Evolutionary conservation across 1,140 invertebrate species (phyloP).

Genomic region (Cheumatopsyche charites): DNA sequence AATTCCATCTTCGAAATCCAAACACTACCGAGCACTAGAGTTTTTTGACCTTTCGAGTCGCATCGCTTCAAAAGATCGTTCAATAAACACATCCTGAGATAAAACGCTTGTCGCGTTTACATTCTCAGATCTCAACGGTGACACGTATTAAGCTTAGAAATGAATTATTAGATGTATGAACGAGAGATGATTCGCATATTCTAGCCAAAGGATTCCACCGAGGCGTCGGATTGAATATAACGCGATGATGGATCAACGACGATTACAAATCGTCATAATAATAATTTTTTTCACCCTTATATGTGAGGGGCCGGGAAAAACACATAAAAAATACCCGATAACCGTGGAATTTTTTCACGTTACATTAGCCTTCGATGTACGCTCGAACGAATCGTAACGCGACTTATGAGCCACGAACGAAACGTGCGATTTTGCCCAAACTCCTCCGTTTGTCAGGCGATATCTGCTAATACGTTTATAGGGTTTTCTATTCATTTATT

Average conservation of each 20-base stretch:
- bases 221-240: slow-evolving; percentile 22
- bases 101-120: too few species aligned
- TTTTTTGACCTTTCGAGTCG: too few species aligned
- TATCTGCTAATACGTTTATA: not conserved
- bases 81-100: too few species aligned
- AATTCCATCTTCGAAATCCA: too few species aligned
- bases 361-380: slow-evolving; percentile 31
- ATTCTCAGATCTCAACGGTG: too few species aligned
- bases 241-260: slow-evolving; percentile 35
- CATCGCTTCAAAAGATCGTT: too few species aligned
- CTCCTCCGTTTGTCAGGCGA: too few species aligned
- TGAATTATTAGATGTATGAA: not conserved
- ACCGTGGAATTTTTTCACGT: slow-evolving; percentile 36
- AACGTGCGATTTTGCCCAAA: too few species aligned
- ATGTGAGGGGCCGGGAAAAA: slow-evolving; percentile 19
- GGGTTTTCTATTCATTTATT: not conserved
- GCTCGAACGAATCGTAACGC: slow-evolving; percentile 19
- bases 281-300: slow-evolving; percentile 10
- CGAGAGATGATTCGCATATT: not conserved
- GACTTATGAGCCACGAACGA: not conserved
- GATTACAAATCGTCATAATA: slow-evolving; percentile 37
- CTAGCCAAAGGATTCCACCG: not conserved
- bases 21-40: too few species aligned
- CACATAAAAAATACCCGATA: slow-evolving; percentile 26
- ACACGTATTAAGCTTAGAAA: too few species aligned